Percentiles rank a stretch among this genome's conserved stretches.
These are phyloP conservation scores for Porites rus DNA, from an alignment of 92 coral and sea anemone species.

Conservation along the genomic window DNA sequence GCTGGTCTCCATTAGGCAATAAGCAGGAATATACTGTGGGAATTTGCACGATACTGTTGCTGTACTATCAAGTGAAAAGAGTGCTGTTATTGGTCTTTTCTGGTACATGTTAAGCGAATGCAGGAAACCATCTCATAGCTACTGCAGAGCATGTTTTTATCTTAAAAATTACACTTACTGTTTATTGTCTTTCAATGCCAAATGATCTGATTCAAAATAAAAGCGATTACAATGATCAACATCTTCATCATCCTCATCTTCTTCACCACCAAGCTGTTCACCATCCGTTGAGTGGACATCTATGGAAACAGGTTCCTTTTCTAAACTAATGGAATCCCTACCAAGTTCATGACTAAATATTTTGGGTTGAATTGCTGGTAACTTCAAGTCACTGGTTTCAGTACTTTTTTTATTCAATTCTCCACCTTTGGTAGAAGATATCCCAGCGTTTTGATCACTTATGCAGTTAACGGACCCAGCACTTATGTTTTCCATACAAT, in stretches of 20 bases:
- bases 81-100: too few species aligned
- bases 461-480: background rate
- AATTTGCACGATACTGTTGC: too few species aligned
- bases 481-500: background rate
- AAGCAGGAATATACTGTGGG: too few species aligned
- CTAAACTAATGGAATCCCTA: background rate
- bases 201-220: conserved; percentile 95
- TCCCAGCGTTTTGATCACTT: background rate
- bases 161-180: conserved; percentile 72
- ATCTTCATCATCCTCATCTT: conserved; percentile 42
- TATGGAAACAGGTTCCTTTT: background rate
- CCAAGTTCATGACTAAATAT: background rate
- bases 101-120: too few species aligned
- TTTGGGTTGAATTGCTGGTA: background rate
- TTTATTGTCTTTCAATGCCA: conserved; percentile 89
- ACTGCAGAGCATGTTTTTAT: background rate
- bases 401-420: background rate
- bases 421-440: background rate
- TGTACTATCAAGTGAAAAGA: too few species aligned
- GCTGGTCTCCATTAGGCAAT: too few species aligned
- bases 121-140: background rate
- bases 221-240: conserved; percentile 74
- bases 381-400: background rate
- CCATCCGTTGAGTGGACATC: background rate
- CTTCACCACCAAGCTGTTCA: background rate